Percentiles rank a stretch among this genome's conserved stretches.
These are phyloP conservation scores for Pitangus sulphuratus DNA, from an alignment of 2,797 vertebrate species.

Conservation along the genomic window DNA sequence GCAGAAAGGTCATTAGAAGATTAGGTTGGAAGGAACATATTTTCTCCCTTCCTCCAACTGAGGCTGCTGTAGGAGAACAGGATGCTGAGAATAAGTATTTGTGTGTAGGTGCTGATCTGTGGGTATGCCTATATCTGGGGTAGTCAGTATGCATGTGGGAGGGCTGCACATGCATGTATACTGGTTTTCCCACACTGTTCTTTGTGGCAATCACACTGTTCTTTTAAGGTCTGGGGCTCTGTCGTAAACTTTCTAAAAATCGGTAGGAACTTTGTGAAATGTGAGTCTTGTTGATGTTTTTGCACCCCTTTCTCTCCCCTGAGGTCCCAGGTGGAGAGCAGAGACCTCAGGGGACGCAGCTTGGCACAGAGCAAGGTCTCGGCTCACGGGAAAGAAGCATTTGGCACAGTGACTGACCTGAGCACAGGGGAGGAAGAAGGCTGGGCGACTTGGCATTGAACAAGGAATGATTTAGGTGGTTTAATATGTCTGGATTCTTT, in stretches of 20 bases:
- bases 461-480: not conserved
- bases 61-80: constrained; percentile 54
- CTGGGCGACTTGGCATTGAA: not conserved
- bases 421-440: not conserved
- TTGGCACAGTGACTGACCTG: not conserved
- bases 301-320: not conserved
- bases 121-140: constrained; percentile 72
- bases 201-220: constrained; percentile 63
- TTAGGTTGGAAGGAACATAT: constrained; percentile 41
- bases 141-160: constrained; percentile 62
- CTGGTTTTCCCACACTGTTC: constrained; percentile 67
- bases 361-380: not conserved
- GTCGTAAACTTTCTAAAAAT: constrained; percentile 46
- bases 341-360: not conserved
- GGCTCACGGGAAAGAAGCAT: not conserved
- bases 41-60: constrained; percentile 41
- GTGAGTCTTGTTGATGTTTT: not conserved
- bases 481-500: not conserved
- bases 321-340: not conserved
- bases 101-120: constrained; percentile 69
- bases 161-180: constrained; percentile 66
- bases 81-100: constrained; percentile 64
- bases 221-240: constrained; percentile 54
- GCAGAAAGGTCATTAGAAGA: constrained; percentile 51
- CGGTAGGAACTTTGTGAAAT: not conserved